These are phyloP conservation scores for Aphrocallistes beatrix DNA, from an alignment of 37 sponge, comb jelly and placozoan genomes.

Conservation along the genomic window DNA sequence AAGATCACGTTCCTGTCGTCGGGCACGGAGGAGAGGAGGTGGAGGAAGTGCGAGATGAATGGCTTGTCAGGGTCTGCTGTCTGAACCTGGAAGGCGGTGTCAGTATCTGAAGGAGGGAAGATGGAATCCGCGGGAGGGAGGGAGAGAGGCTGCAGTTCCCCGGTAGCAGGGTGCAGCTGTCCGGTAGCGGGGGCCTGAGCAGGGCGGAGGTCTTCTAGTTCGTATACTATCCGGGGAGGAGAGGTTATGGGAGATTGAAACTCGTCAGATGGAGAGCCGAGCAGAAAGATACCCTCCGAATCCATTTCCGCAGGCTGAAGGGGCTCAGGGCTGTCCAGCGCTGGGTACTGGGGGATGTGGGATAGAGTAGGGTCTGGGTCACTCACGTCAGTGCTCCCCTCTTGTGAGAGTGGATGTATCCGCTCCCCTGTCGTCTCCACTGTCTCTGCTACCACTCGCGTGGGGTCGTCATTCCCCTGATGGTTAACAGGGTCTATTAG, in stretches of 20 bases:
- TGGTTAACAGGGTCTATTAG: conserved; percentile 8
- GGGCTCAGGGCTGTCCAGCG: not conserved
- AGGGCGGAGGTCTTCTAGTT: not conserved
- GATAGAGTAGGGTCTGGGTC: conserved; percentile 18
- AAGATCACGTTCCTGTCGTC: not conserved
- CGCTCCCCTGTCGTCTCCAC: not conserved
- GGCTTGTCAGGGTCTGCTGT: not conserved
- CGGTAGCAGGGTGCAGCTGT: not conserved
- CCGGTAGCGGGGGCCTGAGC: not conserved
- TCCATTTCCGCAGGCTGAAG: conserved; percentile 6
- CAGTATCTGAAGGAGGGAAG: not conserved
- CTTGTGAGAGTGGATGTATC: not conserved
- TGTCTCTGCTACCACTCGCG: not conserved
- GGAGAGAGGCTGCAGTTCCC: not conserved
- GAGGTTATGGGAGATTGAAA: conserved; percentile 7
- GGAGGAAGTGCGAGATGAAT: not conserved
- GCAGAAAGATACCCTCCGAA: conserved; percentile 1
- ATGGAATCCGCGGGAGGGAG: not conserved
- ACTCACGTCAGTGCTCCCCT: not conserved
- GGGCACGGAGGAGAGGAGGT: not conserved
- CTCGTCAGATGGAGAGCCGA: not conserved
- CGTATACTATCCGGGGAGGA: too few species aligned
- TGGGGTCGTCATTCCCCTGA: not conserved
- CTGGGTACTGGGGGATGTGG: conserved; percentile 23
- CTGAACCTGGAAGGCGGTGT: not conserved